Percentiles rank a stretch among this genome's conserved stretches.
These are phyloP conservation scores for Chinchilla lanigera DNA, from an alignment of 2,113 vertebrate species.

Conservation along the genomic window DNA sequence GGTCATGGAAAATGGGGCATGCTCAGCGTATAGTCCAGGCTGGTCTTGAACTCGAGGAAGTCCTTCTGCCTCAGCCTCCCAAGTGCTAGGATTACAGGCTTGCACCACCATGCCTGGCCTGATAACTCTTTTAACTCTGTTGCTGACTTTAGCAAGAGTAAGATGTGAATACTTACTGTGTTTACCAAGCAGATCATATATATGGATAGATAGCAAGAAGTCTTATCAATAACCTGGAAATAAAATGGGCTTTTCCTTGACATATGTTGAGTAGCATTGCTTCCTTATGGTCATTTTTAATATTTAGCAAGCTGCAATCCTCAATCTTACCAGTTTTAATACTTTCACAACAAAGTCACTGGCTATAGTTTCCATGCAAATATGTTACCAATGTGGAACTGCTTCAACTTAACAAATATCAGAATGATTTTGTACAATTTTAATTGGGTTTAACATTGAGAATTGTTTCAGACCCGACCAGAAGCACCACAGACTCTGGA, in stretches of 20 bases:
- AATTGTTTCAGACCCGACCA: neutral
- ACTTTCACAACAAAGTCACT: neutral
- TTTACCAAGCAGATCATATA: neutral
- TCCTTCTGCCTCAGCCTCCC: neutral
- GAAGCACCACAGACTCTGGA: neutral
- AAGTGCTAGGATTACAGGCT: neutral
- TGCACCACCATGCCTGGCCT: neutral
- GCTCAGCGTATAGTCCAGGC: neutral
- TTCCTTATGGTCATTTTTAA: neutral
- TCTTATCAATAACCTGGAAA: neutral
- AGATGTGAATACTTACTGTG: neutral
- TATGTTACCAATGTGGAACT: neutral
- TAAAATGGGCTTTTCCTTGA: neutral
- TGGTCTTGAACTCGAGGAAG: neutral
- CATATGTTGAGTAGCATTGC: neutral
- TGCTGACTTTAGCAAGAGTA: neutral
- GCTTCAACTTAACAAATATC: neutral
- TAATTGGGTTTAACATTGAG: neutral
- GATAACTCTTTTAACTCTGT: constrained; percentile 4
- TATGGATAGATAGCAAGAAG: neutral
- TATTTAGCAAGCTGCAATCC: neutral
- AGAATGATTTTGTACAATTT: neutral
- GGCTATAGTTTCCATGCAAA: neutral
- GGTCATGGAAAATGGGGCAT: neutral
- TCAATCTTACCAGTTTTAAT: neutral